A percentile compares a stretch with the other conserved stretches of the same genome.
Evolutionary conservation across 2,888 invertebrate genomes (phyloP).

Genomic region (Euplagia quadripunctaria): DNA sequence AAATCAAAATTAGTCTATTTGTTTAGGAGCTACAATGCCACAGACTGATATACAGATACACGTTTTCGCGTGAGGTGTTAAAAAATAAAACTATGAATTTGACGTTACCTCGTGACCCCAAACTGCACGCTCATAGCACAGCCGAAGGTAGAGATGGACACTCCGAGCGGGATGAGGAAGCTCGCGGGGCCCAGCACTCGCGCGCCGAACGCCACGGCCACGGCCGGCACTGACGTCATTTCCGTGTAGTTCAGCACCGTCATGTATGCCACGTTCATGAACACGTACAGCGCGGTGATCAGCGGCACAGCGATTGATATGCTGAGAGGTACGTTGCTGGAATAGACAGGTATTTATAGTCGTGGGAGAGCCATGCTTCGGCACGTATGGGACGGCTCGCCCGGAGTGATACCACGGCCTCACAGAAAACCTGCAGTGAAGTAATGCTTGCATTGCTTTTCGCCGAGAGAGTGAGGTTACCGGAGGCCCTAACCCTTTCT

Average conservation of each 20-base stretch:
- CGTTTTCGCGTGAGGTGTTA: too few relatives aligned
- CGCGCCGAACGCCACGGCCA: constrained; percentile 92
- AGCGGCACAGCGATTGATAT: constrained; percentile 94
- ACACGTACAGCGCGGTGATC: constrained; percentile 92
- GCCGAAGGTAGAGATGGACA: constrained; percentile 92
- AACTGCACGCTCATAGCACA: constrained; percentile 93
- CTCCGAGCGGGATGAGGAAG: constrained; percentile 91
- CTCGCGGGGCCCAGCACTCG: constrained; percentile 89
- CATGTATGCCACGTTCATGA: constrained; percentile 96
- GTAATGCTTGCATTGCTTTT: too few relatives aligned
- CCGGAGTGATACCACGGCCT: too few relatives aligned
- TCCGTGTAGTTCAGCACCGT: constrained; percentile 91
- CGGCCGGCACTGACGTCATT: constrained; percentile 91
- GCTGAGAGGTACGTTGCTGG: constrained; percentile 93
- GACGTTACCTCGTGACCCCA: constrained; percentile 90
- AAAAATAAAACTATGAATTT: too few relatives aligned
- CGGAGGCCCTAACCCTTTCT: too few relatives aligned
- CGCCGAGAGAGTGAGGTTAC: too few relatives aligned
- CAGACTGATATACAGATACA: too few relatives aligned
- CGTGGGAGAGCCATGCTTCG: too few relatives aligned
- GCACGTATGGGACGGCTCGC: too few relatives aligned
- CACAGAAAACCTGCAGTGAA: too few relatives aligned
- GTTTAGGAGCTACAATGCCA: too few relatives aligned
- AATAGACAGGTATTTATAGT: constrained; percentile 42
- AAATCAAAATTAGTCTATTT: too few relatives aligned